Evolutionary conservation across 2,797 vertebrate genomes (phyloP), one percentile per base, ranked within the genome.

Genomic region (Anisognathus igniventris): DNA sequence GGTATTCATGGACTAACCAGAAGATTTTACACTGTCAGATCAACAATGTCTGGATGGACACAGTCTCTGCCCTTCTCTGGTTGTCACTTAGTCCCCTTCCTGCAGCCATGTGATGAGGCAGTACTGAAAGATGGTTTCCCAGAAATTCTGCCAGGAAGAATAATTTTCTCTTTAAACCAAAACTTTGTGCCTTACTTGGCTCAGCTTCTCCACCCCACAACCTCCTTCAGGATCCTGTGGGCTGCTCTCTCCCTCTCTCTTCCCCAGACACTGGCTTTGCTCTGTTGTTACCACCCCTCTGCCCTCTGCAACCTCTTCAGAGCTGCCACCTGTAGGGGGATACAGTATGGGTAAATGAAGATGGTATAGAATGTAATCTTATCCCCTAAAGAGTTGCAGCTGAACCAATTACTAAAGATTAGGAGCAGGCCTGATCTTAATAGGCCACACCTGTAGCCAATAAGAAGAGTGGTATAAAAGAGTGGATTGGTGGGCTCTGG

Each of bases 231-330:
- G 21, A 71, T 33, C 56, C 33, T 40, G 5, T 5, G 0, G 1
- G 14, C 22, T 80, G 25, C 18, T 22, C 35, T 88, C 44, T 33
- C 75, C 8, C 23, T 1, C 51, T 53, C 9, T 25, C 22, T 84
- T 67, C 31, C 14, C 37, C 1, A 1, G 20, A 39, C 0, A 1
- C 3, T 2, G 1, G 4, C 10, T 37, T 37, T 37, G 37, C 37
- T 79, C 19, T 56, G 28, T n/a, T 64, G 30, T 7, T 35, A 30
- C 8, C 11, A 27, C 10, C 5, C 7, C 48, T 66, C 72, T 90
- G n/a, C 24, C 3, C 56, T 47, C 56, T 62, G 31, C 65, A 82
- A 14, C 14, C 35, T 35, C 39, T 28, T 62, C 1, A 17, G 44
- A 44, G 25, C 25, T 67, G 79, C 28, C 25, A 53, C 14, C 33